A percentile compares a stretch with the other conserved stretches of the same genome.
Conservation (phyloP, 2,113 vertebrate genomes). For the Dasyprocta punctata region DNA sequence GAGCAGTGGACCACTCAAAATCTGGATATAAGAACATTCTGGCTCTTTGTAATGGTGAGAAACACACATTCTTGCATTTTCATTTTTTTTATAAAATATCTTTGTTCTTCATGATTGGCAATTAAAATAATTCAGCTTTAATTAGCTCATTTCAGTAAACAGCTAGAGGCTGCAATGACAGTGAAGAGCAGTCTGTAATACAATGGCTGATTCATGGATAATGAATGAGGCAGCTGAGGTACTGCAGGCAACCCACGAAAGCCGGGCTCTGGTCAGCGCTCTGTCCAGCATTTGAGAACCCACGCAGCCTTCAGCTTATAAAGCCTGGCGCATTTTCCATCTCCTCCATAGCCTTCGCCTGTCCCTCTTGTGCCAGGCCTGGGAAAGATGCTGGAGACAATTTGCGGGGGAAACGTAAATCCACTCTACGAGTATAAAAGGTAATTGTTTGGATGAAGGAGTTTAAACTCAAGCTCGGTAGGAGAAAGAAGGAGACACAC, state of each 20-base stretch:
- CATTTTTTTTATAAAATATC: not conserved
- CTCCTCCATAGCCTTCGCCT: not conserved
- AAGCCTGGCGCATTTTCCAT: not conserved
- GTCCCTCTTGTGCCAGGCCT: not conserved
- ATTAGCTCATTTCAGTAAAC: conserved; percentile 61
- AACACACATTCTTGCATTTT: conserved; percentile 37
- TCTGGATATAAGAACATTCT: conserved; percentile 17
- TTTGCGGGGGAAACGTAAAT: not conserved
- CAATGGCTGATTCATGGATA: conserved; percentile 47
- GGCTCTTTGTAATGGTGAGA: conserved; percentile 40
- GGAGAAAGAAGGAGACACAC: not conserved
- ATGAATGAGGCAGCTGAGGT: conserved; percentile 43
- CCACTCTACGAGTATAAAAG: not conserved
- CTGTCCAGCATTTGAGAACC: not conserved
- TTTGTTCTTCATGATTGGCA: conserved; percentile 62
- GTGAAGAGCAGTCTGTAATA: conserved; percentile 48
- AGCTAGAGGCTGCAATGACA: conserved; percentile 54
- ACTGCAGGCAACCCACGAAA: not conserved
- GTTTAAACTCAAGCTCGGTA: conserved; percentile 6
- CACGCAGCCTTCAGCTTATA: not conserved
- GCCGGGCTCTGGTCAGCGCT: not conserved
- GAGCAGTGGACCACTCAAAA: conserved; percentile 40
- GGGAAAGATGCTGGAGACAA: not conserved
- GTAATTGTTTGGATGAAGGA: not conserved
- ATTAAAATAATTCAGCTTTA: conserved; percentile 71